Conservation (phyloP, 1,140 invertebrate species). For the Cardiocondyla obscurior region DNA sequence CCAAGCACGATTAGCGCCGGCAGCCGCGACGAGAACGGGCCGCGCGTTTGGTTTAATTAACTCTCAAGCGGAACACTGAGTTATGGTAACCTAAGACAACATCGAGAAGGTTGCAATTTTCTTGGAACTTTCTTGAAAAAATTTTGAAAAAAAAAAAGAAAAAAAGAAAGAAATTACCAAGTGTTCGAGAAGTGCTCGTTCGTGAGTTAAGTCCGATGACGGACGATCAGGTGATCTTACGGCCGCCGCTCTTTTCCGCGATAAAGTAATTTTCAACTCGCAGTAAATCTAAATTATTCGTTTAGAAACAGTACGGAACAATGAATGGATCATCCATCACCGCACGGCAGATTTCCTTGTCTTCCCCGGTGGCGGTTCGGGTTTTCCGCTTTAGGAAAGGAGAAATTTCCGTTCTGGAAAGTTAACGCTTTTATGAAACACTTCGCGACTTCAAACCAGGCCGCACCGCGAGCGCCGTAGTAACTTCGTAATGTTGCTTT, state of each 20-base stretch:
- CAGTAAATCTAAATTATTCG: neutral
- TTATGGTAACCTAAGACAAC: too few species aligned
- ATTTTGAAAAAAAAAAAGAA: too few species aligned
- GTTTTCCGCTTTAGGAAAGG: constrained; percentile 24
- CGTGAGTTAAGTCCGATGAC: too few species aligned
- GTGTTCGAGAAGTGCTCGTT: too few species aligned
- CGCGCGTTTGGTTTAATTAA: neutral
- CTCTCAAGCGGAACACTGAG: neutral
- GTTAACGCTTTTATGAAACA: constrained; percentile 50
- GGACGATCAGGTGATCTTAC: neutral
- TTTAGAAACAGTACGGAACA: neutral
- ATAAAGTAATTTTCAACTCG: neutral
- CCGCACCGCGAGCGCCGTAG: constrained; percentile 10
- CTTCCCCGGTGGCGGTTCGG: constrained; percentile 3
- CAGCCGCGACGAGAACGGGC: neutral
- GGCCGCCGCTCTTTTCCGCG: neutral
- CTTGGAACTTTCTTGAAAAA: too few species aligned
- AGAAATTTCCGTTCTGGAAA: constrained; percentile 48
- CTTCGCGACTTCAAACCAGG: constrained; percentile 42
- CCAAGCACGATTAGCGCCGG: neutral
- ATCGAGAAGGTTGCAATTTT: too few species aligned
- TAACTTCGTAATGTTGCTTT: constrained; percentile 54
- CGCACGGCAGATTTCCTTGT: neutral
- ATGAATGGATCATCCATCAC: neutral
- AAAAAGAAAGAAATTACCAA: too few species aligned